Evolutionary conservation across 2,797 vertebrate genomes (phyloP).

Genomic region (Lindbergichthys nudifrons): DNA sequence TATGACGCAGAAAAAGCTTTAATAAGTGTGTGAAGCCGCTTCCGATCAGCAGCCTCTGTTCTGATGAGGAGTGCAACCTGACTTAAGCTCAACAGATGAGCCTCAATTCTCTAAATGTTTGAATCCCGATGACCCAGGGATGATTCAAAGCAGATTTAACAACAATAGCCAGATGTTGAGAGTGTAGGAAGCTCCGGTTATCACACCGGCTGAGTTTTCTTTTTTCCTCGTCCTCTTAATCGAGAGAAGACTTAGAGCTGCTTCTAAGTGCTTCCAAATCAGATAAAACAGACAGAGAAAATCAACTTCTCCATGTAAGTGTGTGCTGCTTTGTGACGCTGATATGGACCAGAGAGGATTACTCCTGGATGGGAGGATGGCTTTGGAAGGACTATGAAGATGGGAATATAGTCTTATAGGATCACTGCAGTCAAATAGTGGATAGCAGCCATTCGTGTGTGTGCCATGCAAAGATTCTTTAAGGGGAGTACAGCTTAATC

Average conservation of each 20-base stretch:
- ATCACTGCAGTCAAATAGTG: constrained; percentile 69
- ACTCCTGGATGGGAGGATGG: constrained; percentile 72
- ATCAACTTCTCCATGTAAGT: constrained; percentile 80
- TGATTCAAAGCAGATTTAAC: constrained; percentile 82
- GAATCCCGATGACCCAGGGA: constrained; percentile 77
- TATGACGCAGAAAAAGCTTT: not conserved
- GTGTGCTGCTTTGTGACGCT: constrained; percentile 71
- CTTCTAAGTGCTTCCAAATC: constrained; percentile 82
- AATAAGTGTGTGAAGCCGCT: constrained; percentile 41
- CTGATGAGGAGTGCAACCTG: constrained; percentile 55
- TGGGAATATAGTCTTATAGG: constrained; percentile 75
- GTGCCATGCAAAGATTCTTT: constrained; percentile 39
- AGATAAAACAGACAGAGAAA: constrained; percentile 80
- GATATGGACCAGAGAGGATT: constrained; percentile 81
- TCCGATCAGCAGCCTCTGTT: constrained; percentile 40
- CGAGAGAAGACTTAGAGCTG: constrained; percentile 73
- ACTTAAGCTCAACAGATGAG: constrained; percentile 79
- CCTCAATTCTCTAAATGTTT: constrained; percentile 79
- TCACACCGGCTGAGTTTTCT: constrained; percentile 56
- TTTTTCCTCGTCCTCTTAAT: constrained; percentile 65
- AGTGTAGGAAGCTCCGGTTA: constrained; percentile 53
- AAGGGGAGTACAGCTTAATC: constrained; percentile 29
- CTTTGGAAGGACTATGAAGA: constrained; percentile 78
- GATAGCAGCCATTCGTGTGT: constrained; percentile 54
- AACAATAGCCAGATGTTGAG: constrained; percentile 80